A percentile compares a stretch with the other conserved stretches of the same genome.
Evolutionary conservation across 2,888 invertebrate species (phyloP).

Genomic region (Spicauda simplicius): DNA sequence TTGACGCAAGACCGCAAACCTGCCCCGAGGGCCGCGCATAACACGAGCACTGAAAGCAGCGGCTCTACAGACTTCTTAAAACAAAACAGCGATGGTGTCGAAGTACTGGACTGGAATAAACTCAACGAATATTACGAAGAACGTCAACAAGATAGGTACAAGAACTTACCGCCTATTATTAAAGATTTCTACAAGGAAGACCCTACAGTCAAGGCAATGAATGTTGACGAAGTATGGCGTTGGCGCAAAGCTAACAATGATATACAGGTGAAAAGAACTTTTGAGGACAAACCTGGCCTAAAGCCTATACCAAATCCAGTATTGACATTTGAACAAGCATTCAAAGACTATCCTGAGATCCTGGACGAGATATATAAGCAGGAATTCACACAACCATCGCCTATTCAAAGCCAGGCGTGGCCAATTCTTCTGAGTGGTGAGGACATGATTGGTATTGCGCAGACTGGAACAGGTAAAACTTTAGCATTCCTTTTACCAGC

Average conservation of each 20-base stretch:
- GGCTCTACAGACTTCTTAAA: conserved; percentile 61
- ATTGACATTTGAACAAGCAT: conserved; percentile 92
- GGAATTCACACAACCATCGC: conserved; percentile 92
- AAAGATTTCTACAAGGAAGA: conserved; percentile 95
- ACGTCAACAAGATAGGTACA: conserved; percentile 86
- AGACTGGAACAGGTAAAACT: conserved; percentile 97
- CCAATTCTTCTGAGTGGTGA: conserved; percentile 95
- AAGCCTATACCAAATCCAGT: conserved; percentile 90
- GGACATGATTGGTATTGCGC: conserved; percentile 98
- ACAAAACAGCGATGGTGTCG: conserved; percentile 59
- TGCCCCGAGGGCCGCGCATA: conserved; percentile 4
- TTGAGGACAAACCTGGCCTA: conserved; percentile 77
- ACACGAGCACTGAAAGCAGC: conserved; percentile 47
- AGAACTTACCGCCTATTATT: conserved; percentile 86
- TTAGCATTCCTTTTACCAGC: conserved; percentile 97
- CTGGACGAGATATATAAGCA: conserved; percentile 91
- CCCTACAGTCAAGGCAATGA: conserved; percentile 87
- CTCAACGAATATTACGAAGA: conserved; percentile 82
- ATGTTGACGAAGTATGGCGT: conserved; percentile 84
- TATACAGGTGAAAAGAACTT: conserved; percentile 89
- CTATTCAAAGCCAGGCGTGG: conserved; percentile 98
- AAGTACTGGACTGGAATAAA: conserved; percentile 85
- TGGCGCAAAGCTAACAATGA: conserved; percentile 89
- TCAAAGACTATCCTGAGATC: conserved; percentile 92
- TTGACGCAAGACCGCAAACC: conserved; percentile 61